phyloP scores from a whole-genome alignment of 1,140 invertebrate species.

The Zaprionus capensis region DNA sequence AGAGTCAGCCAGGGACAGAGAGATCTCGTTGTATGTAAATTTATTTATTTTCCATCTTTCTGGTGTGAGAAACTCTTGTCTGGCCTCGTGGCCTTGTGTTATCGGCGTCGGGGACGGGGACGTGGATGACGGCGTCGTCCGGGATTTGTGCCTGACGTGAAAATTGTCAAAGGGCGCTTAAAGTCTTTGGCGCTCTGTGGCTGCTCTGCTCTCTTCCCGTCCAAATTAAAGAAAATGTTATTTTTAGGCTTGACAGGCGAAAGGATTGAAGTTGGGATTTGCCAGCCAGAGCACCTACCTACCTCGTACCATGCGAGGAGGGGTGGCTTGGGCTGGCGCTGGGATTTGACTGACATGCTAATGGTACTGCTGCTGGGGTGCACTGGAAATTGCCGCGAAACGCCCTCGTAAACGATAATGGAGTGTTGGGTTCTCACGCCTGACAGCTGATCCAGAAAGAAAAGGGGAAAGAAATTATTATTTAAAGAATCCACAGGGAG shows the following conservation, averaged over 20 bases:
- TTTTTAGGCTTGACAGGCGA: constrained; percentile 73
- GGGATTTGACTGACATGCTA: constrained; percentile 44
- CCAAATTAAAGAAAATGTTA: constrained; percentile 76
- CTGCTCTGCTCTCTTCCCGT: constrained; percentile 27
- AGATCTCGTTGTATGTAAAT: constrained; percentile 65
- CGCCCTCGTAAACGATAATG: constrained; percentile 23
- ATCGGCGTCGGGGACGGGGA: constrained; percentile 18
- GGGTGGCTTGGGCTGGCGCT: constrained; percentile 15
- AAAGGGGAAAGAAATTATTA: constrained; percentile 29
- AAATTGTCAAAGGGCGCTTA: constrained; percentile 81
- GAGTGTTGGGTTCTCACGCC: constrained; percentile 47
- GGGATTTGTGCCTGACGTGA: constrained; percentile 77
- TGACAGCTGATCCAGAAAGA: constrained; percentile 35
- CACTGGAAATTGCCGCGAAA: constrained; percentile 43
- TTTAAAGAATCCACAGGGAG: constrained; percentile 40
- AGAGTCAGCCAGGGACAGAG: constrained; percentile 58
- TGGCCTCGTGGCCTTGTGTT: constrained; percentile 42
- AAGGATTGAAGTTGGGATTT: constrained; percentile 68
- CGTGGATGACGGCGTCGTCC: neutral
- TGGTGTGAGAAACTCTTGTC: constrained; percentile 51
- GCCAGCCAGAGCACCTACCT: constrained; percentile 26
- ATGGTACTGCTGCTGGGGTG: constrained; percentile 40
- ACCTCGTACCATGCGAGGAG: neutral
- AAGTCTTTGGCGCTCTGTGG: constrained; percentile 55
- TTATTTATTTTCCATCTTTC: constrained; percentile 50